phyloP scores from a whole-genome alignment of 2,113 vertebrate genomes.

The Thamnophis sirtalis region DNA sequence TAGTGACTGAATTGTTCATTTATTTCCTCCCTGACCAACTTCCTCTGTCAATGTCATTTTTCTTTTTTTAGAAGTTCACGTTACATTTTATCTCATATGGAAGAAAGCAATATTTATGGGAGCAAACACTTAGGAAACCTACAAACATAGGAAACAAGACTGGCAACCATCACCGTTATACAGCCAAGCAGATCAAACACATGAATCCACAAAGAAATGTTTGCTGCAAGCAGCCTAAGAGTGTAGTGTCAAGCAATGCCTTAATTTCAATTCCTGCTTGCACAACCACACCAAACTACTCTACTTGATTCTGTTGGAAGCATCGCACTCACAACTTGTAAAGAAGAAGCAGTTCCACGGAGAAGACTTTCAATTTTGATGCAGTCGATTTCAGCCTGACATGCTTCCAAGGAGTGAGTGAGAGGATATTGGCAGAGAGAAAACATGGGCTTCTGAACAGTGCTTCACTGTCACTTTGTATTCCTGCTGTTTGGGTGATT shows the following conservation, averaged over 20 bases:
- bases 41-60: not conserved
- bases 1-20: not conserved
- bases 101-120: not conserved
- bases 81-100: not conserved
- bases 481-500: conserved; percentile 91
- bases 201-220: not conserved
- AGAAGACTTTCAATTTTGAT: conserved; percentile 90
- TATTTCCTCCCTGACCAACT: not conserved
- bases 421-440: conserved; percentile 81
- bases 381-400: conserved; percentile 71
- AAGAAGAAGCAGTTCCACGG: conserved; percentile 91
- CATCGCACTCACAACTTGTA: conserved; percentile 87
- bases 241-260: not conserved
- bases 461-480: conserved; percentile 91
- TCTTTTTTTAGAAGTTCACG: not conserved
- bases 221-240: not conserved
- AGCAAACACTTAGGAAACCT: not conserved
- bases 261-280: conserved; percentile 18
- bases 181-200: not conserved
- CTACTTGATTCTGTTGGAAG: conserved; percentile 46
- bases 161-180: not conserved
- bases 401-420: conserved; percentile 70
- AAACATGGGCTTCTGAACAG: conserved; percentile 90
- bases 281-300: conserved; percentile 23
- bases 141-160: not conserved